Base-by-base conservation (phyloP, 2,797 vertebrate species). In the Myripristis jacobus region DNA sequence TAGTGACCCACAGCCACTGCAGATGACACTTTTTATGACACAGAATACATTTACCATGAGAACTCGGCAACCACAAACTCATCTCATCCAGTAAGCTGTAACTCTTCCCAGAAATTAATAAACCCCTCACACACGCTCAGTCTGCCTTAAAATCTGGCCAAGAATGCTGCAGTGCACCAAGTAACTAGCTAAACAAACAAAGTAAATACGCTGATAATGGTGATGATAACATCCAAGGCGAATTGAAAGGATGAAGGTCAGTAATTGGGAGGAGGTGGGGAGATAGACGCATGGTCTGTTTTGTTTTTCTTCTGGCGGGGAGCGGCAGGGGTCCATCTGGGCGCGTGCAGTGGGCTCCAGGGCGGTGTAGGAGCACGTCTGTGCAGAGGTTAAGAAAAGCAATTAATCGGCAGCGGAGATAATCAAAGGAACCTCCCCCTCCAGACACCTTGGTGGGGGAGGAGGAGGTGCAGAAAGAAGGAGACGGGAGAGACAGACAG, bases 351-450 rank as follows among this genome's bases (percentile, higher is more conserved):
- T 69, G 51, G 78, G 86, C 87, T 88, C 78, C 67, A 34, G 81
- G 80, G 83, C 82, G 71, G 81, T 82, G 85, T 86, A 58, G 86
- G 89, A 91, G 88, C 85, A 81, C 82, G 78, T 75, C 84, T 89
- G 85, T 81, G 86, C 87, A 88, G 85, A 91, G 90, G 89, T 92
- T 92, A 91, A 91, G 89, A 92, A 92, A 93, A 93, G 90, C 89
- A 93, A 93, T 93, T 93, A 93, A 92, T 89, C 83, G 78, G 77
- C 87, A 70, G 86, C 85, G 81, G 87, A 89, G 88, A 92, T 91
- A 92, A 94, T 92, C 92, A 93, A 92, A 93, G 85, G 90, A 84
- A 90, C 86, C 87, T 83, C 87, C 88, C 87, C 88, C 89, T 88
- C 84, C 83, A 90, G 82, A 91, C 86, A 86, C 83, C 81, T 86